phyloP scores from a whole-genome alignment of 2,113 vertebrate genomes.

The Cephalopterus ornatus region DNA sequence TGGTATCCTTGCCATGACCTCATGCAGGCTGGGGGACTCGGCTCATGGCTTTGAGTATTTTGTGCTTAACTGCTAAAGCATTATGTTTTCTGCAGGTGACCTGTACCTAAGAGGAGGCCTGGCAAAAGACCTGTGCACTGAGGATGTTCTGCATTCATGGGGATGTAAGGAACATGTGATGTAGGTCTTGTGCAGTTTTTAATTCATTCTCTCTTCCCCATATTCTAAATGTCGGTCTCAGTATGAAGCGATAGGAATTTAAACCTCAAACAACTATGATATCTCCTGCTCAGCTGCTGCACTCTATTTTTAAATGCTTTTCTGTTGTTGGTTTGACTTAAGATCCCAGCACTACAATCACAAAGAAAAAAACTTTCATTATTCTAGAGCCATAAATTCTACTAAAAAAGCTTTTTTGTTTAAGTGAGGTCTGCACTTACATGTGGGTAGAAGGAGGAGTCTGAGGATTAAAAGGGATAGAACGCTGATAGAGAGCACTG shows the following conservation, averaged over 20 bases:
- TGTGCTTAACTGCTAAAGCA: not conserved
- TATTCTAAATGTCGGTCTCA: not conserved
- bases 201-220: not conserved
- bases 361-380: not conserved
- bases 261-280: not conserved
- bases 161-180: not conserved
- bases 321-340: not conserved
- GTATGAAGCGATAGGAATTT: not conserved
- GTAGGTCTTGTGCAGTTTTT: not conserved
- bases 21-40: not conserved
- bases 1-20: not conserved
- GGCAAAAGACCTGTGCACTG: not conserved
- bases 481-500: not conserved
- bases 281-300: not conserved
- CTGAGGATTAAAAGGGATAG: not conserved
- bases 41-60: not conserved
- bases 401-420: not conserved
- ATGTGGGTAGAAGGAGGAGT: not conserved
- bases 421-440: not conserved
- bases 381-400: not conserved
- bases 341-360: not conserved
- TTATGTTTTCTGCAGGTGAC: not conserved
- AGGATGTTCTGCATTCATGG: not conserved
- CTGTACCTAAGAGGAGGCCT: not conserved
- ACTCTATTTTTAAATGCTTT: not conserved